A percentile compares a stretch with the other conserved stretches of the same genome.
phyloP scores from a whole-genome alignment of 2,113 vertebrate species.

The Ptychochromis oligacanthus region DNA sequence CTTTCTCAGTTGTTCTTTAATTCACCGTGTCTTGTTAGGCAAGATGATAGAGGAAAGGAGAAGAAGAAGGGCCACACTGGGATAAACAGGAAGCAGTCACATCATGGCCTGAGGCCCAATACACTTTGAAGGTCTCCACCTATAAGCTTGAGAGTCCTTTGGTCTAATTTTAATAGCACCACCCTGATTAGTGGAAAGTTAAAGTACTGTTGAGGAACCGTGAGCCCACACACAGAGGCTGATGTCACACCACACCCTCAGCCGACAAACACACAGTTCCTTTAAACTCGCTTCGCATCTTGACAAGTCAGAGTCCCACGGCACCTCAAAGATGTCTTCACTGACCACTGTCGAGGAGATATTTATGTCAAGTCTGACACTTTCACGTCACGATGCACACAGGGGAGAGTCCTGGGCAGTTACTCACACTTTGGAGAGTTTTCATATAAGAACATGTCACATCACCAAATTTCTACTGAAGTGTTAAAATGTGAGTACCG shows the following conservation, averaged over 20 bases:
- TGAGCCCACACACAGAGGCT: constrained; percentile 54
- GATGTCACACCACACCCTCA: constrained; percentile 36
- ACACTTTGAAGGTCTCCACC: constrained; percentile 73
- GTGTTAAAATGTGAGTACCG: background rate
- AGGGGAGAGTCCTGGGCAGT: background rate
- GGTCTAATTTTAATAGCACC: constrained; percentile 50
- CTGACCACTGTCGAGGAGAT: background rate
- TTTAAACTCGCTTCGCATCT: background rate
- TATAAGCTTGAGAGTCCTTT: constrained; percentile 43
- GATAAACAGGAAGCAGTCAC: constrained; percentile 79
- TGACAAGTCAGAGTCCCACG: background rate
- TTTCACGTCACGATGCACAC: background rate
- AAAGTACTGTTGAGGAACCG: constrained; percentile 31
- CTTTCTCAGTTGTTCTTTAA: constrained; percentile 53
- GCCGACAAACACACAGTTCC: constrained; percentile 25
- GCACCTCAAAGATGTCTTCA: background rate
- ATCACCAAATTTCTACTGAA: background rate
- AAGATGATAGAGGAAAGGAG: constrained; percentile 61
- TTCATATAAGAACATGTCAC: background rate
- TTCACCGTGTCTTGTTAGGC: constrained; percentile 49
- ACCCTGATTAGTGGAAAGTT: constrained; percentile 49
- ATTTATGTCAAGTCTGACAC: background rate
- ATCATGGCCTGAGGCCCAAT: constrained; percentile 34
- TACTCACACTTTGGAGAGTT: background rate
- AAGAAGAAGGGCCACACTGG: constrained; percentile 44